These are phyloP conservation scores for Sebastes matsubarae DNA, from an alignment of 2,797 vertebrate genomes.

Conservation along the genomic window DNA sequence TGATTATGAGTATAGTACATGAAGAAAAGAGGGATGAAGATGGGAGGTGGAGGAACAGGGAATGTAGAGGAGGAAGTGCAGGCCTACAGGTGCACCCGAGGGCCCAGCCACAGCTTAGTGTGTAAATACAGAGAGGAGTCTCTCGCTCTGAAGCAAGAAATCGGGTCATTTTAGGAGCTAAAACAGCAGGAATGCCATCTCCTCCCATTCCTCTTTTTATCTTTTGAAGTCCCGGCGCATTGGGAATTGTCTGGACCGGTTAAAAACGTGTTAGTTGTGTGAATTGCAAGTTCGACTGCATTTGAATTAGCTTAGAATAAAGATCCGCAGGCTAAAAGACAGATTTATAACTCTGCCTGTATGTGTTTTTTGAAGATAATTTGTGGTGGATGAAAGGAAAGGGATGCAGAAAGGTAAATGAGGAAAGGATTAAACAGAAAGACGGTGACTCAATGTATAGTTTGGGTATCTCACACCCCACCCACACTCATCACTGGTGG, in stretches of 20 bases:
- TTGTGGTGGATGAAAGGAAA: background rate
- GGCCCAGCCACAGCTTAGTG: constrained; percentile 4
- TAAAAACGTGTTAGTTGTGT: background rate
- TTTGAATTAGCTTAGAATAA: constrained; percentile 11
- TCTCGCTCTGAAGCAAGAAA: constrained; percentile 7
- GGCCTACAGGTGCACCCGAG: constrained; percentile 9
- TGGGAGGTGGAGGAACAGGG: background rate
- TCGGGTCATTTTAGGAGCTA: constrained; percentile 27
- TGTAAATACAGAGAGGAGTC: constrained; percentile 27
- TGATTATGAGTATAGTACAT: constrained; percentile 1
- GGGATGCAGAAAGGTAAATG: background rate
- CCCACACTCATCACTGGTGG: constrained; percentile 37
- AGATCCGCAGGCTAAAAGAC: constrained; percentile 20
- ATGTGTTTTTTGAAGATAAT: background rate
- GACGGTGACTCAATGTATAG: background rate
- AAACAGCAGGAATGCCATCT: constrained; percentile 8
- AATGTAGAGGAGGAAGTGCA: background rate
- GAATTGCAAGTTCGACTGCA: constrained; percentile 5
- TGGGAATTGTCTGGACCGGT: constrained; percentile 20
- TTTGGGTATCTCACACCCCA: constrained; percentile 13
- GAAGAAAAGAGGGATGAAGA: background rate
- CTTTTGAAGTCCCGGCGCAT: constrained; percentile 3
- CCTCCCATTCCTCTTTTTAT: background rate
- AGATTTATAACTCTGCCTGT: background rate
- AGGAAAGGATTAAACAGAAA: background rate